Percentiles rank a stretch among this genome's conserved stretches.
phyloP scores from a whole-genome alignment of 1,140 invertebrate species.

The Lutraria rhynchaena region DNA sequence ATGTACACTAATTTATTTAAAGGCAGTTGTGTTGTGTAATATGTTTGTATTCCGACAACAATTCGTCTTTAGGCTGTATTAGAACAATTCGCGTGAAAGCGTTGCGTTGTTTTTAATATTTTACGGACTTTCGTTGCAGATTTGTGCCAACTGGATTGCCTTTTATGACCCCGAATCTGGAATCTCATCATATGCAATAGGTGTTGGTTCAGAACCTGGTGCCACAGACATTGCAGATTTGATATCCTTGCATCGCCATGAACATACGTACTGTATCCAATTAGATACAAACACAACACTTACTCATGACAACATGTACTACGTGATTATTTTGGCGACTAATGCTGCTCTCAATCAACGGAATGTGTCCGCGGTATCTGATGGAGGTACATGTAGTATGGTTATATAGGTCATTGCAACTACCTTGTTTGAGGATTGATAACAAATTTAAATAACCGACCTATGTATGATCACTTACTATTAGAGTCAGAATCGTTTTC shows the following conservation, averaged over 20 bases:
- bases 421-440: no score
- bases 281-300: background rate
- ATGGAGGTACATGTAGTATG: constrained; percentile 46
- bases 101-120: background rate
- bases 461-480: no score
- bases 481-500: no score
- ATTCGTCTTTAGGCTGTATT: no score
- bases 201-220: constrained; percentile 10
- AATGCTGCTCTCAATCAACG: constrained; percentile 37
- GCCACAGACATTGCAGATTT: constrained; percentile 22
- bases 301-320: constrained; percentile 40
- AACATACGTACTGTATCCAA: background rate
- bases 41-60: no score
- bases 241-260: background rate
- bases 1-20: no score
- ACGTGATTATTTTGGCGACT: constrained; percentile 29
- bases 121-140: constrained; percentile 43
- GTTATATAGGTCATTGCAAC: no score
- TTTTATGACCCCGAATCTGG: constrained; percentile 66
- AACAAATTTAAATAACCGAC: no score
- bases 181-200: constrained; percentile 52
- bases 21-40: no score
- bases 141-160: constrained; percentile 64
- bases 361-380: constrained; percentile 15
- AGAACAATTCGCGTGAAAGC: no score